Percentiles rank a stretch among this genome's conserved stretches.
These are phyloP conservation scores for Harpalus rufipes DNA, from an alignment of 2,888 invertebrate genomes.

Conservation along the genomic window DNA sequence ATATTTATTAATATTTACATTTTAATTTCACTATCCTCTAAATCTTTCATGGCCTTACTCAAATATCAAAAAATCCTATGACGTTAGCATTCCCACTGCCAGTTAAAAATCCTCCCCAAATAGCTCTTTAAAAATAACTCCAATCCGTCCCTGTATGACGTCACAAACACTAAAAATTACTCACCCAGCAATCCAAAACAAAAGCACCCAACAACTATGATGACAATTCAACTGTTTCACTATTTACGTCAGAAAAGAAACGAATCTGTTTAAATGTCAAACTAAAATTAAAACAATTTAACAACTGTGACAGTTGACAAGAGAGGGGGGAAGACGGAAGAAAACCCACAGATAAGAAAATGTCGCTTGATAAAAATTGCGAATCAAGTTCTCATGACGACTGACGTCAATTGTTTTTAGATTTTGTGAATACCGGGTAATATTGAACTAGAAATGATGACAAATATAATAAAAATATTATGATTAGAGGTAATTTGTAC, in stretches of 20 bases:
- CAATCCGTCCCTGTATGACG: background rate
- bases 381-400: background rate
- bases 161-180: conserved; percentile 5
- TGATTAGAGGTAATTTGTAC: conserved; percentile 19
- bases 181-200: conserved; percentile 20
- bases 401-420: background rate
- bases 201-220: conserved; percentile 14
- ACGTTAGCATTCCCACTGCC: background rate
- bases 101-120: conserved; percentile 1
- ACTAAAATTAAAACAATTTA: conserved; percentile 46
- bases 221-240: conserved; percentile 44
- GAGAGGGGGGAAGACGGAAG: background rate
- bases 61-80: too few relatives aligned
- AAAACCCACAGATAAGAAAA: background rate
- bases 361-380: background rate
- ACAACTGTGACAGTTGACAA: conserved; percentile 6
- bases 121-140: background rate
- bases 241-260: conserved; percentile 46
- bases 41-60: too few relatives aligned
- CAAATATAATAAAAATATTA: background rate
- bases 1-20: too few relatives aligned
- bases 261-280: conserved; percentile 44
- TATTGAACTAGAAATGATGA: background rate
- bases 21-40: too few relatives aligned
- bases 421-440: too few relatives aligned